Conservation (phyloP, 1,140 invertebrate species). For the Trigoniulus corallinus region DNA sequence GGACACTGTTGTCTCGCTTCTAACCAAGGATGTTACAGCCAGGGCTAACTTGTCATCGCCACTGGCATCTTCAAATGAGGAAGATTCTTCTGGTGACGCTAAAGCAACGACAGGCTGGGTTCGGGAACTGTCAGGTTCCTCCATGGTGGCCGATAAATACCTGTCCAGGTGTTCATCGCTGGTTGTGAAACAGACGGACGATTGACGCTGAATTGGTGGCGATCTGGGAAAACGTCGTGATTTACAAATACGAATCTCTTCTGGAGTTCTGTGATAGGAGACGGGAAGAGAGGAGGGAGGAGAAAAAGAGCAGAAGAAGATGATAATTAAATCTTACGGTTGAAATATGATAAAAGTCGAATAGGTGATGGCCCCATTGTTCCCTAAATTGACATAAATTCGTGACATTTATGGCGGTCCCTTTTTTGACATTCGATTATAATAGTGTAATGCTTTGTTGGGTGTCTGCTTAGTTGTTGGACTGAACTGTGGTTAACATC, state of each 20-base stretch:
- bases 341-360: too few relatives aligned
- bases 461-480: too few relatives aligned
- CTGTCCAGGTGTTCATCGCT: neutral
- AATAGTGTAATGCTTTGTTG: too few relatives aligned
- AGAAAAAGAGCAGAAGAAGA: neutral
- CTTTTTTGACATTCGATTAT: neutral
- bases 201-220: neutral
- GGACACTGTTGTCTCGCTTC: neutral
- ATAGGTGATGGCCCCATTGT: too few relatives aligned
- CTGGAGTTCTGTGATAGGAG: neutral
- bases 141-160: neutral
- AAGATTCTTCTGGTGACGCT: neutral
- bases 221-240: neutral
- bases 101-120: neutral
- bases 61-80: neutral
- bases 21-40: neutral
- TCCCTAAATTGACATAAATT: neutral
- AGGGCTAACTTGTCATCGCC: neutral
- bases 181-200: neutral
- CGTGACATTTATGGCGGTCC: neutral
- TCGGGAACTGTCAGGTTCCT: neutral
- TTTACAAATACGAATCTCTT: neutral
- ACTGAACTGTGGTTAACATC: too few relatives aligned
- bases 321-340: neutral
- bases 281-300: neutral